Percentiles rank a stretch among this genome's conserved stretches.
Evolutionary conservation across 2,888 invertebrate genomes (phyloP).

Genomic region (Erebia aethiops): DNA sequence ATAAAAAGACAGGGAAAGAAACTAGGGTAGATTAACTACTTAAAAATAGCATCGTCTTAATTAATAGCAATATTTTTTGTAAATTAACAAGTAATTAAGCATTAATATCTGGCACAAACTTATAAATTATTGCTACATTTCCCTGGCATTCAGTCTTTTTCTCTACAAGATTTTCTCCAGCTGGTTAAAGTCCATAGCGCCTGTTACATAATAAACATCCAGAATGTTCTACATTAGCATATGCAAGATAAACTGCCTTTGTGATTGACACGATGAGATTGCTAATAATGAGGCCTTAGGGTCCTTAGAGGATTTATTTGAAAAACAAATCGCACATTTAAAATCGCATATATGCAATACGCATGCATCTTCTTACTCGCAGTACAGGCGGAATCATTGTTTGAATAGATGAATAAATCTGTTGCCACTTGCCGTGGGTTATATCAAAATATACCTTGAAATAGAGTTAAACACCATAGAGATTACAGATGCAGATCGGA

Average conservation of each 20-base stretch:
- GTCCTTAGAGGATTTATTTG: conserved; percentile 36
- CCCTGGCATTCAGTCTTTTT: neutral
- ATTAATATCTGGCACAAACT: neutral
- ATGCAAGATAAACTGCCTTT: conserved; percentile 49
- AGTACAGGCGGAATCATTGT: conserved; percentile 42
- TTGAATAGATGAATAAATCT: conserved; percentile 35
- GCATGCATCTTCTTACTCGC: conserved; percentile 35
- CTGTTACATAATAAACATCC: conserved; percentile 39
- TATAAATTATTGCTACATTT: neutral
- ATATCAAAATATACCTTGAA: no score
- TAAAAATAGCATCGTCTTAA: neutral
- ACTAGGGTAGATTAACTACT: neutral
- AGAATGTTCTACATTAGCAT: conserved; percentile 57
- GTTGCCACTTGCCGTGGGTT: no score
- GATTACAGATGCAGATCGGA: neutral
- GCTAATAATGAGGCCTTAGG: conserved; percentile 41
- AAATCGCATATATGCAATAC: conserved; percentile 51
- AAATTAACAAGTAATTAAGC: neutral
- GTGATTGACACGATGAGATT: conserved; percentile 42
- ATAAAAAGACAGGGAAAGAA: neutral
- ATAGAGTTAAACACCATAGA: neutral
- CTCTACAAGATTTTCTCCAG: conserved; percentile 7
- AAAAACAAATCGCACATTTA: conserved; percentile 45
- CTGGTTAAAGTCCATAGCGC: conserved; percentile 1
- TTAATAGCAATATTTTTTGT: neutral